phyloP scores from a whole-genome alignment of 2,797 vertebrate genomes.

The Amniataba percoides region DNA sequence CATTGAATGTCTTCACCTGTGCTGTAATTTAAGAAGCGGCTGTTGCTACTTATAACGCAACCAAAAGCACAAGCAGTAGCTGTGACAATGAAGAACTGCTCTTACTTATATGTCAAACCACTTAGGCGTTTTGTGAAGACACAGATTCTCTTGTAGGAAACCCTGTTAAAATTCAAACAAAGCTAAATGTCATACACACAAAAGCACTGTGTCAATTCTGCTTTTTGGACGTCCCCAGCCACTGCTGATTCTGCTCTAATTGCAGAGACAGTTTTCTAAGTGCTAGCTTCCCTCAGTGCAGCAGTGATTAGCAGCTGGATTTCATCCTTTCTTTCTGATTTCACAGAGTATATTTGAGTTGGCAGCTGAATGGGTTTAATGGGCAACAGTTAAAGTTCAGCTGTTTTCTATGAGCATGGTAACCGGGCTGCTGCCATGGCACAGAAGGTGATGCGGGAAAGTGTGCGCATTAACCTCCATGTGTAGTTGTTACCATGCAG shows the following conservation, averaged over 20 bases:
- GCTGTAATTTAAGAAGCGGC: background rate
- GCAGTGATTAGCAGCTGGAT: constrained; percentile 48
- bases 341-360: constrained; percentile 30
- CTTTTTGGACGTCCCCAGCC: constrained; percentile 9
- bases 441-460: constrained; percentile 5
- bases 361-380: constrained; percentile 52
- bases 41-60: background rate
- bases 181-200: constrained; percentile 31
- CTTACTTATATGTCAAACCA: constrained; percentile 46
- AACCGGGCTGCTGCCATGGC: constrained; percentile 51
- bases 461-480: constrained; percentile 5
- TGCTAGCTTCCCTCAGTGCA: constrained; percentile 8
- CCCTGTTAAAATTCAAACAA: constrained; percentile 24
- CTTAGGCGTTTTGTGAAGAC: constrained; percentile 29
- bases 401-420: constrained; percentile 37
- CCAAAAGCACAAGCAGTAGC: background rate
- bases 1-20: background rate
- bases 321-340: constrained; percentile 29
- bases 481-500: constrained; percentile 37
- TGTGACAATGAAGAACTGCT: constrained; percentile 6
- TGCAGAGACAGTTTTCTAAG: background rate
- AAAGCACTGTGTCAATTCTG: constrained; percentile 9
- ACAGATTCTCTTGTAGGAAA: background rate
- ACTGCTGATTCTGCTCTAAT: constrained; percentile 15
- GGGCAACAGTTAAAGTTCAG: constrained; percentile 50